Evolutionary conservation across 1,140 invertebrate species (phyloP).

Genomic region (Caenorhabditis inopinata): DNA sequence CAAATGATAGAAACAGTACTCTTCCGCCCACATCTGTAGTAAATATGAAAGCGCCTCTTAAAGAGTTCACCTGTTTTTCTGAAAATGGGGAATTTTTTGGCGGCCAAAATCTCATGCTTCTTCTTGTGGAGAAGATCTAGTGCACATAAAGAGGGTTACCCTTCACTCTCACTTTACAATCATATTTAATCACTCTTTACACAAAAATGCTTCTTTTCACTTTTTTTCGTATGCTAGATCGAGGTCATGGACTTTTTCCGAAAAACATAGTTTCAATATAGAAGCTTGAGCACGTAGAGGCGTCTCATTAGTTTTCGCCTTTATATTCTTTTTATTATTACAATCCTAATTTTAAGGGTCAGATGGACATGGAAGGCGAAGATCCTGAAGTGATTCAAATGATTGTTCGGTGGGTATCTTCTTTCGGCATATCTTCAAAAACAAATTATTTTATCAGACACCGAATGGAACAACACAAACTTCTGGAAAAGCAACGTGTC

Average conservation of each 20-base stretch:
- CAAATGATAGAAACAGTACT: too few relatives aligned
- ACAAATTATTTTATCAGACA: slow-evolving; percentile 2
- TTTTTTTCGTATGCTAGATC: not conserved
- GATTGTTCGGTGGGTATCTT: not conserved
- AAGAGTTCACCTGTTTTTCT: too few relatives aligned
- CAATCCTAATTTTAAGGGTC: slow-evolving; percentile 2
- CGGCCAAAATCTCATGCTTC: too few relatives aligned
- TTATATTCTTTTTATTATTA: too few relatives aligned
- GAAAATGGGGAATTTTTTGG: too few relatives aligned
- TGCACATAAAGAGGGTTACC: not conserved
- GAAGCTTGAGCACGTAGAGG: too few relatives aligned
- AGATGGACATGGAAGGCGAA: slow-evolving; percentile 15
- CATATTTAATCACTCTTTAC: not conserved
- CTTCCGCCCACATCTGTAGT: too few relatives aligned
- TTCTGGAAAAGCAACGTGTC: slow-evolving; percentile 27
- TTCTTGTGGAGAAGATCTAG: not conserved
- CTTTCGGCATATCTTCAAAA: not conserved
- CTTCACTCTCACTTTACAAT: not conserved
- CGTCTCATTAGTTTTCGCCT: too few relatives aligned
- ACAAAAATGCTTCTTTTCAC: not conserved
- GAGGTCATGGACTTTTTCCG: not conserved
- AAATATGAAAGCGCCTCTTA: too few relatives aligned
- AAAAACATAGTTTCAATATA: too few relatives aligned
- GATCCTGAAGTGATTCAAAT: slow-evolving; percentile 31
- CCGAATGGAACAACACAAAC: not conserved